Base-by-base conservation (phyloP, 2,888 invertebrate genomes). In the Coenonympha arcania region DNA sequence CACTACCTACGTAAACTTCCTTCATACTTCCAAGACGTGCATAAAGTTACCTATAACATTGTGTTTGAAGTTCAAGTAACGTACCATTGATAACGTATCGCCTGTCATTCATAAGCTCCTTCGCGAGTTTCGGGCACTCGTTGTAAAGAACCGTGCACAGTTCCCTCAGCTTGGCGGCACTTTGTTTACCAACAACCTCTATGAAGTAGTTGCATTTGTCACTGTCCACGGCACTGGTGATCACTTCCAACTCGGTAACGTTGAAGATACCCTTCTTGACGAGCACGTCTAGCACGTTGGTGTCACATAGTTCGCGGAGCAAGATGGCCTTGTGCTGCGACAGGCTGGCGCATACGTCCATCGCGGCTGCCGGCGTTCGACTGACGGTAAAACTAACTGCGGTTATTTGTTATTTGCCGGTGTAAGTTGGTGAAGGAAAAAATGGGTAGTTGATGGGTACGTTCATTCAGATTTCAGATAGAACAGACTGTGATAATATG, bases 181-280 rank as follows among this genome's bases (percentile, higher is more conserved):
- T 89, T 77, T 87, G 89, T 81, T 89, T 89, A 76, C 89, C 80
- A 72, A 90, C 88, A 78, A 89, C 79, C 62, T 89, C 89, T 55
- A 90, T 87, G 61, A 90, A 87, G 71, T 86, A 88, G 68, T 86
- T 80, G 65, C 89, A 90, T 76, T 89, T 89, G 59, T 87, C 87
- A 66, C 75, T 71, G 49, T 85, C 84, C 40, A 70, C 63, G 18
- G 84, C 83, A 71, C 82, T 73, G 8, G 81, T 78, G 58, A 87
- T 79, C 55, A 76, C 79, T 72, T 90, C 90, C 59, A 90, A 87
- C 62, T 90, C 90, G 61, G 88, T 87, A 57, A 89, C 79, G 64
- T 83, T 89, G 54, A 91, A 86, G 57, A 91, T 85, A 42, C 90
- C 89, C 66, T 90, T 90, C 69, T 90, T 90, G 48, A 90, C 89